A percentile compares a stretch with the other conserved stretches of the same genome.
Conservation (phyloP, 2,113 vertebrate species). For the Cercocebus atys region DNA sequence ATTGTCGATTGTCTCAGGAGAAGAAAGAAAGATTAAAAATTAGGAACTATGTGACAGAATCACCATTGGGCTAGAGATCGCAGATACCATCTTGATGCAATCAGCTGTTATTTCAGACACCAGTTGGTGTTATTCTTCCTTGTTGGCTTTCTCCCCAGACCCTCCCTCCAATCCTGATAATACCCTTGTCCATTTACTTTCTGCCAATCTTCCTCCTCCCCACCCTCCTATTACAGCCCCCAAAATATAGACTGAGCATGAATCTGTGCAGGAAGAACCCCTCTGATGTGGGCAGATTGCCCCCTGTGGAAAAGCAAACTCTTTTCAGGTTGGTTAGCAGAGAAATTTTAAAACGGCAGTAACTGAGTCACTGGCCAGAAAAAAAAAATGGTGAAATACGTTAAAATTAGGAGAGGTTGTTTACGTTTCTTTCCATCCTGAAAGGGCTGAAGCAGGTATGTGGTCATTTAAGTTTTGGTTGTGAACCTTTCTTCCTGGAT, state of each 20-base stretch:
- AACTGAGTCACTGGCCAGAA: not conserved
- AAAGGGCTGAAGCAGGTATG: not conserved
- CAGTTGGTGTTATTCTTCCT: not conserved
- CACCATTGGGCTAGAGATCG: not conserved
- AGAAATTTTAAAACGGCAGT: not conserved
- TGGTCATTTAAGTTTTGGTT: not conserved
- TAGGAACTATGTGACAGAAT: not conserved
- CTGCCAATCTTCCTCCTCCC: not conserved
- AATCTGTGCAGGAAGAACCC: not conserved
- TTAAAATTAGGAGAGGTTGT: not conserved
- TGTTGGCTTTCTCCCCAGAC: not conserved
- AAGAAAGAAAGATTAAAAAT: not conserved
- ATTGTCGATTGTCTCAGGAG: not conserved
- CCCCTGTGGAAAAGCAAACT: not conserved
- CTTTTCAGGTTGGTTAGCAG: not conserved
- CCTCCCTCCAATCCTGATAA: not conserved
- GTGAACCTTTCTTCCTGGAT: not conserved
- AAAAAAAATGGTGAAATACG: not conserved
- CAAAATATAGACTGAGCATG: not conserved
- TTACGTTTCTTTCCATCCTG: not conserved
- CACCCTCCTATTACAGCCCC: not conserved
- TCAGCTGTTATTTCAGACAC: not conserved
- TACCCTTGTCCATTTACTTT: not conserved
- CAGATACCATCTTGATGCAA: not conserved
- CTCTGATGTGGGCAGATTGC: not conserved